A percentile compares a stretch with the other conserved stretches of the same genome.
phyloP scores from a whole-genome alignment of 1,140 invertebrate species.

The Drosophila littoralis region DNA sequence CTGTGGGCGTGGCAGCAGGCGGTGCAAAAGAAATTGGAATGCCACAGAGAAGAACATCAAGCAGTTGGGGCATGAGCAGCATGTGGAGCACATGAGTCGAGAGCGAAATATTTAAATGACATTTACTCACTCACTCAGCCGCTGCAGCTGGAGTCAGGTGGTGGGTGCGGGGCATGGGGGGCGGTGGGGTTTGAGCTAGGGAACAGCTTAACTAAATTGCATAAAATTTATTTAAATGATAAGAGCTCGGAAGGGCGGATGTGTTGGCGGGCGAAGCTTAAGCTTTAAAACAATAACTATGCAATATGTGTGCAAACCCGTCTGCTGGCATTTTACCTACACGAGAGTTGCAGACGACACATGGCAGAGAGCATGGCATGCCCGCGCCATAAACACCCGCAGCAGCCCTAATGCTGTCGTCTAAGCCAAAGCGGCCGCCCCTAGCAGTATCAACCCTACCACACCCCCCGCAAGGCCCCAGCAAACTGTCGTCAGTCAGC shows the following conservation, averaged over 20 bases:
- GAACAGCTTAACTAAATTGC: conserved; percentile 81
- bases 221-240: conserved; percentile 83
- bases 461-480: conserved; percentile 6
- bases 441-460: conserved; percentile 31
- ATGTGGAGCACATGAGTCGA: conserved; percentile 24
- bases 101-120: conserved; percentile 76
- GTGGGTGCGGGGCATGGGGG: not conserved
- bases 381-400: not conserved
- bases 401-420: conserved; percentile 1
- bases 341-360: conserved; percentile 47
- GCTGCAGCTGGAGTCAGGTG: conserved; percentile 16
- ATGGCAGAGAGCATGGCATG: conserved; percentile 28
- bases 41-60: conserved; percentile 54
- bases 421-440: conserved; percentile 48
- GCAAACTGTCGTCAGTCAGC: conserved; percentile 82
- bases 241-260: conserved; percentile 23
- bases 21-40: conserved; percentile 78
- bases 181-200: not conserved
- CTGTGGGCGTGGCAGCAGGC: conserved; percentile 21
- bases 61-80: not conserved
- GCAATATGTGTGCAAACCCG: conserved; percentile 71
- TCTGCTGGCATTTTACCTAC: conserved; percentile 67
- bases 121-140: conserved; percentile 73
- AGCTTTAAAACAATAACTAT: conserved; percentile 82
- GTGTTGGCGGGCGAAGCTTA: conserved; percentile 33